Evolutionary conservation across 23 tunicate species (phyloP).

Genomic region (Phallusia fumigata): DNA sequence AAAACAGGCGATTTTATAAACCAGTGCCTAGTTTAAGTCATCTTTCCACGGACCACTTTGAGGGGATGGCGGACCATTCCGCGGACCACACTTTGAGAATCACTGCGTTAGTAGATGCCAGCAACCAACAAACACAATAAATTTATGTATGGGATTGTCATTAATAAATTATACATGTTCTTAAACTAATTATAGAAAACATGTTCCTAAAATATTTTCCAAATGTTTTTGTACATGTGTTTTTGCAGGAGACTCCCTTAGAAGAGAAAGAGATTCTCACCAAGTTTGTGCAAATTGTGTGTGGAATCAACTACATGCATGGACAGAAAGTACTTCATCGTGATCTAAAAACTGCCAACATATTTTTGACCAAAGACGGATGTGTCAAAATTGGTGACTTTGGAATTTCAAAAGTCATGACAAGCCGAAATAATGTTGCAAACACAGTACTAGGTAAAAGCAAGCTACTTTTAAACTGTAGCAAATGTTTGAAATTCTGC

Average conservation of each 20-base stretch:
- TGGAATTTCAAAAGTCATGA: conserved; percentile 87
- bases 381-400: conserved; percentile 86
- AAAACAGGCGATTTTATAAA: too few relatives aligned
- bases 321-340: conserved; percentile 83
- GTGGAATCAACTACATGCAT: conserved; percentile 86
- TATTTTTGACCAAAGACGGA: conserved; percentile 82
- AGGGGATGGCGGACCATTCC: too few relatives aligned
- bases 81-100: too few relatives aligned
- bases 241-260: conserved; percentile 56
- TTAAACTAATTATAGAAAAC: too few relatives aligned
- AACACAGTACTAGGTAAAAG: conserved; percentile 81
- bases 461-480: neutral
- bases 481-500: neutral
- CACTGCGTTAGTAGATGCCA: too few relatives aligned
- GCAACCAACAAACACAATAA: too few relatives aligned
- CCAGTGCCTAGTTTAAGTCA: too few relatives aligned
- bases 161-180: too few relatives aligned
- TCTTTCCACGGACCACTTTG: too few relatives aligned
- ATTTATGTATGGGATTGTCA: too few relatives aligned
- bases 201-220: too few relatives aligned
- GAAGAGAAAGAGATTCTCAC: conserved; percentile 57
- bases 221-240: neutral
- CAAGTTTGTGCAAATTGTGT: conserved; percentile 76
- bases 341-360: conserved; percentile 91
- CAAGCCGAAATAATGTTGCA: conserved; percentile 50